A percentile compares a stretch with the other conserved stretches of the same genome.
These are phyloP conservation scores for Tinamus major DNA, from an alignment of 2,797 vertebrate genomes.

Conservation along the genomic window DNA sequence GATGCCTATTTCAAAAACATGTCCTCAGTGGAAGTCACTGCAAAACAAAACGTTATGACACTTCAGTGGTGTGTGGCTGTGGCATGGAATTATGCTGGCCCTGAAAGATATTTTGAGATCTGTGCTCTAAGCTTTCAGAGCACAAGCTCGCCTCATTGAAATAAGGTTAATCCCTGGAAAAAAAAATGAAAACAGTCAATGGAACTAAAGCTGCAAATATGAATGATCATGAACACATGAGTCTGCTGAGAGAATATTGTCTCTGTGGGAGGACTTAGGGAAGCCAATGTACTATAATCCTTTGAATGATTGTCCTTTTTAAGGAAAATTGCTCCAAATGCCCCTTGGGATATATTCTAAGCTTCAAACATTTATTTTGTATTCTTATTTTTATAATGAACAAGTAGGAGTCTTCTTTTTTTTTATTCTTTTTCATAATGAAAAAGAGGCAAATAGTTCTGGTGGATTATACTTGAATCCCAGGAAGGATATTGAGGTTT, in stretches of 20 bases:
- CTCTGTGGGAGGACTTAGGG: conserved; percentile 6
- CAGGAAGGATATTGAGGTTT: neutral
- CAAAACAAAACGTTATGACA: neutral
- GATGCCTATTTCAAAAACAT: conserved; percentile 24
- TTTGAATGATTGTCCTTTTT: conserved; percentile 35
- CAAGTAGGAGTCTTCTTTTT: conserved; percentile 18
- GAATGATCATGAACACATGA: conserved; percentile 29
- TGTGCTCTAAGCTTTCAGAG: conserved; percentile 20
- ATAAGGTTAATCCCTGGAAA: conserved; percentile 11
- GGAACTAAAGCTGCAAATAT: conserved; percentile 51
- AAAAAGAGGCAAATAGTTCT: conserved; percentile 15
- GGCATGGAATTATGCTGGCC: neutral
- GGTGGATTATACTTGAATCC: neutral
- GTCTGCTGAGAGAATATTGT: conserved; percentile 10
- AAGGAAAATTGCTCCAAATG: conserved; percentile 23
- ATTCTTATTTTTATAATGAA: conserved; percentile 38
- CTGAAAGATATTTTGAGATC: conserved; percentile 35
- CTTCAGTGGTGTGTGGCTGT: neutral
- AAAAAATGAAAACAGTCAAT: conserved; percentile 42
- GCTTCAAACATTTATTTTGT: neutral
- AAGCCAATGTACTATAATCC: conserved; percentile 19
- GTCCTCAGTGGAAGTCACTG: neutral
- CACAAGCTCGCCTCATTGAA: conserved; percentile 30
- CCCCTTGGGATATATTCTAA: conserved; percentile 3
- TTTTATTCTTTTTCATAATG: conserved; percentile 11